Percentiles rank a stretch among this genome's conserved stretches.
These are phyloP conservation scores for Drosophila pseudotakahashii DNA, from an alignment of 2,888 invertebrate genomes.

Conservation along the genomic window DNA sequence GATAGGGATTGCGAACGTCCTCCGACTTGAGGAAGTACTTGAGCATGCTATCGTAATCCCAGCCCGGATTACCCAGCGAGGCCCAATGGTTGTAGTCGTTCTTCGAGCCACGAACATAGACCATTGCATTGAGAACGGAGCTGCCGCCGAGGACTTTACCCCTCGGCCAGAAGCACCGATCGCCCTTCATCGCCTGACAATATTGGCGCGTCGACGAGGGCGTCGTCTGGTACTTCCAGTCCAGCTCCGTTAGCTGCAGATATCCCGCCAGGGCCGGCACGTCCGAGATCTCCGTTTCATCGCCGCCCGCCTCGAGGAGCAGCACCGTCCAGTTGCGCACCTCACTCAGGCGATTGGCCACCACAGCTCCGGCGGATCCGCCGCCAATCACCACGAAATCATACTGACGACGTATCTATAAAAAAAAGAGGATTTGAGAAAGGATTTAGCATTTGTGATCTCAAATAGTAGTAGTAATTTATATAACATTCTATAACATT, in stretches of 20 bases:
- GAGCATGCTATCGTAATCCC: conserved; percentile 92
- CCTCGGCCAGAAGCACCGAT: conserved; percentile 95
- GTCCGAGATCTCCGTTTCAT: conserved; percentile 95
- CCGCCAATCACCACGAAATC: conserved; percentile 95
- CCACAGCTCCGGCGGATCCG: conserved; percentile 95
- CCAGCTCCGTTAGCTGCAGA: conserved; percentile 92
- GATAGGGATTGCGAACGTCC: conserved; percentile 93
- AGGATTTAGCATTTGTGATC: too few species aligned
- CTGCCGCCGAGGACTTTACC: conserved; percentile 96
- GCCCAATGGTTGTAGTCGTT: conserved; percentile 96
- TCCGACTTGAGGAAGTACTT: conserved; percentile 95
- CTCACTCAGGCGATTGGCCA: conserved; percentile 93
- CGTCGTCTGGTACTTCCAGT: conserved; percentile 96
- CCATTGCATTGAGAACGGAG: conserved; percentile 95
- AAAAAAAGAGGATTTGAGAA: conserved; percentile 53
- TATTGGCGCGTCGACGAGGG: conserved; percentile 91
- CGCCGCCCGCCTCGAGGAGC: conserved; percentile 93
- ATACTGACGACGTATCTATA: conserved; percentile 91
- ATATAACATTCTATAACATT: too few species aligned
- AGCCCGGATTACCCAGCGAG: conserved; percentile 91
- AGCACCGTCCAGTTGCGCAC: conserved; percentile 92
- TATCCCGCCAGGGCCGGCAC: conserved; percentile 94
- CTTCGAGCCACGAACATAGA: conserved; percentile 94
- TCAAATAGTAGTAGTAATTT: too few species aligned
- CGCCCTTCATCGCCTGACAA: conserved; percentile 94